A percentile compares a stretch with the other conserved stretches of the same genome.
phyloP scores from a whole-genome alignment of 2,888 invertebrate species.

The Serrognathus titanus region DNA sequence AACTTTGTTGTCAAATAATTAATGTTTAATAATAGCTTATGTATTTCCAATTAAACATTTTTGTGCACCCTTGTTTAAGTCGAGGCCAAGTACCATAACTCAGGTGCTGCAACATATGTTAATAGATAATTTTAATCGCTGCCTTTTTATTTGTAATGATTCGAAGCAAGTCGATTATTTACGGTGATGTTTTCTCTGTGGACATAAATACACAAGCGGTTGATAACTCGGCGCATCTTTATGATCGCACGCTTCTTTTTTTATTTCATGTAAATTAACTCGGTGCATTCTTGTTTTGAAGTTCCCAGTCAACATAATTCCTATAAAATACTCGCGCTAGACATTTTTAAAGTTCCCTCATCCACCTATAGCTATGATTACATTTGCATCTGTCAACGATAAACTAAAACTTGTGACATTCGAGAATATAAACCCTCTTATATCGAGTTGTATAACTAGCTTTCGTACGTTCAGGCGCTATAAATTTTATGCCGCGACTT shows the following conservation, averaged over 20 bases:
- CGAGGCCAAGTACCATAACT: too few species aligned
- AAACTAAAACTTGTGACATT: conserved; percentile 20
- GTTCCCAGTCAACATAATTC: conserved; percentile 18
- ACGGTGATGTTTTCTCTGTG: conserved; percentile 18
- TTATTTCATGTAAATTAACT: conserved; percentile 19
- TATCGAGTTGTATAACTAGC: not conserved
- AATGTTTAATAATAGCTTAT: too few species aligned
- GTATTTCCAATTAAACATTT: too few species aligned
- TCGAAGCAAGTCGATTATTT: conserved; percentile 21
- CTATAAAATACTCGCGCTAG: conserved; percentile 14
- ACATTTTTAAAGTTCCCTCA: conserved; percentile 18
- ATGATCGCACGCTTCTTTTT: conserved; percentile 3
- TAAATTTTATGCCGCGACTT: not conserved
- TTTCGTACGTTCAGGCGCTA: not conserved
- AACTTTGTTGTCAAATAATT: too few species aligned
- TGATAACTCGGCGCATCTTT: not conserved
- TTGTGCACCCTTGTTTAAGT: too few species aligned
- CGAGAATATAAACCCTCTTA: not conserved
- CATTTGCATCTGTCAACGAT: conserved; percentile 36
- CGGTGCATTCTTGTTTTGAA: conserved; percentile 15
- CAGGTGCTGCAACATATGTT: conserved; percentile 29
- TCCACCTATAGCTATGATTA: conserved; percentile 32
- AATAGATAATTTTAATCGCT: conserved; percentile 35
- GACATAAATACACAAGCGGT: too few species aligned
- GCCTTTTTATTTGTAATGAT: conserved; percentile 29